These are phyloP conservation scores for Equus quagga DNA, from an alignment of 2,113 vertebrate species.

Conservation along the genomic window DNA sequence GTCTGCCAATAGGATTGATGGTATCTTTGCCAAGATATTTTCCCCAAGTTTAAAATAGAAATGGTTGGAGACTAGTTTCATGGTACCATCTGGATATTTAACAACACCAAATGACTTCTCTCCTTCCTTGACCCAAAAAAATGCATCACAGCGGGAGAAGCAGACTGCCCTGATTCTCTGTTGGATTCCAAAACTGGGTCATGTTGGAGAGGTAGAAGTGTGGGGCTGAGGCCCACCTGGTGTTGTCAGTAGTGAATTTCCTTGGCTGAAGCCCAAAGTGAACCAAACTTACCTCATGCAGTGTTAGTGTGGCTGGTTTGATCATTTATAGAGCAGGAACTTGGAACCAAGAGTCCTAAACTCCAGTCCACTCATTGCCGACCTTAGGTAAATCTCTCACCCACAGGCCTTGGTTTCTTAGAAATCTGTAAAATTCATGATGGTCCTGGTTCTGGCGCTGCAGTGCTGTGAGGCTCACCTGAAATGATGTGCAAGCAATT, in stretches of 20 bases:
- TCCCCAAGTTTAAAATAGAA: constrained; percentile 39
- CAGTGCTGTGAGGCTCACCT: fast-evolving
- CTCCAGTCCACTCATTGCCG: fast-evolving
- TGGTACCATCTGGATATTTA: neutral
- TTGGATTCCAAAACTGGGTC: neutral
- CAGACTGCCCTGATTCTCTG: neutral
- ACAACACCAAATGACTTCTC: neutral
- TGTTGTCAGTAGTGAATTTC: neutral
- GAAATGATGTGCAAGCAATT: fast-evolving
- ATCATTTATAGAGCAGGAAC: fast-evolving
- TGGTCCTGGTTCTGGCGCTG: fast-evolving
- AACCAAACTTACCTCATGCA: fast-evolving
- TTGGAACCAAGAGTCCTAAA: neutral
- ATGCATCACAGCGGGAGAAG: neutral
- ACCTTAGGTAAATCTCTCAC: fast-evolving
- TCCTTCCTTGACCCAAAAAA: constrained; percentile 24
- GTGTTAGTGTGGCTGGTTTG: fast-evolving
- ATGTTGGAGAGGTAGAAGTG: fast-evolving
- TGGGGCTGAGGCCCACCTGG: neutral
- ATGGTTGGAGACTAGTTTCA: neutral
- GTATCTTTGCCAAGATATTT: neutral
- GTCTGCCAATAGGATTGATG: neutral
- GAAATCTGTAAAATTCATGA: neutral
- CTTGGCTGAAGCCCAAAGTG: neutral
- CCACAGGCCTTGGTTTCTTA: neutral